phyloP scores from a whole-genome alignment of 1,140 invertebrate species.

The Zeugodacus cucurbitae region DNA sequence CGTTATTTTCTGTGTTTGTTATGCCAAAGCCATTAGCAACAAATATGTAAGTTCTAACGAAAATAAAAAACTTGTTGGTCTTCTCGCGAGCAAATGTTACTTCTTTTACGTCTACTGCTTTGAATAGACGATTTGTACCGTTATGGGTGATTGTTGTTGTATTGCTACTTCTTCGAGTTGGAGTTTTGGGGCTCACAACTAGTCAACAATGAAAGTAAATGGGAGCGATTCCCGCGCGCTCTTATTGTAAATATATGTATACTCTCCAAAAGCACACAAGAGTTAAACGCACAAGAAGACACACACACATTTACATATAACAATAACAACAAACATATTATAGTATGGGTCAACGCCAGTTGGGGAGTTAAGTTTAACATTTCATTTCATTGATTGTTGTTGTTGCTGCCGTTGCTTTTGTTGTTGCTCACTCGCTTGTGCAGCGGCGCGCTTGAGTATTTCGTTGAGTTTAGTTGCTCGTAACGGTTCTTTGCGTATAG shows the following conservation, averaged over 20 bases:
- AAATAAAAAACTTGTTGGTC: neutral
- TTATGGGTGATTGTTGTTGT: neutral
- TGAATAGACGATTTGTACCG: neutral
- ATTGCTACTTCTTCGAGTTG: neutral
- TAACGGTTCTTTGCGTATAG: conserved; percentile 66
- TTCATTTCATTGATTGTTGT: neutral
- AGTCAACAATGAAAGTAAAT: conserved; percentile 35
- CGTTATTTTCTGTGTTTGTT: neutral
- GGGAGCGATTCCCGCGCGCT: conserved; percentile 16
- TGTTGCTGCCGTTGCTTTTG: neutral
- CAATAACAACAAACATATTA: neutral
- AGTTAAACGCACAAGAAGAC: neutral
- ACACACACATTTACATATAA: neutral
- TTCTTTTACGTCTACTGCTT: neutral
- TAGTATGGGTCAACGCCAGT: neutral
- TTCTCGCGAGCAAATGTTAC: neutral
- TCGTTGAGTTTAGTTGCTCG: conserved; percentile 52
- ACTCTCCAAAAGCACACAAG: neutral
- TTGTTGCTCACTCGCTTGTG: neutral
- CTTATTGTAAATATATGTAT: neutral
- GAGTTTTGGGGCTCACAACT: conserved; percentile 24
- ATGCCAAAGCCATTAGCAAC: neutral
- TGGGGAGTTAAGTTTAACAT: neutral
- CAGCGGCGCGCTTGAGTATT: neutral
- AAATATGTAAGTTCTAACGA: too few relatives aligned